These are phyloP conservation scores for Trachelus stipa DNA, from an alignment of 2,888 invertebrate species.

Conservation along the genomic window DNA sequence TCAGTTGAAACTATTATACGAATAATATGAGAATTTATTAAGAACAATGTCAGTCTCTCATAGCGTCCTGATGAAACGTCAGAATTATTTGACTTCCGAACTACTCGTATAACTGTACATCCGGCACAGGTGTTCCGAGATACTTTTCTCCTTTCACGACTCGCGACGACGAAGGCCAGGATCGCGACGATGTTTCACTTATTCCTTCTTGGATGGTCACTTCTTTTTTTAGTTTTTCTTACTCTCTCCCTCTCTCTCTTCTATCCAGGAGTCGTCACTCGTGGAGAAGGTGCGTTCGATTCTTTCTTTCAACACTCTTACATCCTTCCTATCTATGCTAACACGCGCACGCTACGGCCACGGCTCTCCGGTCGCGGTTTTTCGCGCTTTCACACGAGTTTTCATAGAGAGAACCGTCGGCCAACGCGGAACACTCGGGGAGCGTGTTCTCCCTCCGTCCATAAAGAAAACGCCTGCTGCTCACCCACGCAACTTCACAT, in stretches of 20 bases:
- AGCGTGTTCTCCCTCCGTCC: conserved; percentile 30
- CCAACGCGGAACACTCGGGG: conserved; percentile 8
- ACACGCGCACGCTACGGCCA: conserved; percentile 1
- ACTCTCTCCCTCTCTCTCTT: conserved; percentile 1
- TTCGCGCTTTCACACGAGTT: conserved; percentile 8
- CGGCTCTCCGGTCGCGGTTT: neutral
- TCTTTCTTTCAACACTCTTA: neutral
- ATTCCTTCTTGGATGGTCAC: neutral
- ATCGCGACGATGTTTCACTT: neutral
- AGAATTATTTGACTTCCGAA: conserved; percentile 1
- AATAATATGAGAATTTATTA: neutral
- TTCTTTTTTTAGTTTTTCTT: conserved; percentile 6
- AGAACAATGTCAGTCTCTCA: neutral
- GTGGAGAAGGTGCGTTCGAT: neutral
- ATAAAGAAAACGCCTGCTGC: conserved; percentile 38
- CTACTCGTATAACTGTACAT: conserved; percentile 18
- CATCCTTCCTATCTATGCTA: neutral
- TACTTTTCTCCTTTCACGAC: conserved; percentile 9
- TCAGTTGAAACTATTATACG: neutral
- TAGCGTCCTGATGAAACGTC: neutral
- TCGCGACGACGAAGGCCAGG: neutral
- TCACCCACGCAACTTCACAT: conserved; percentile 39
- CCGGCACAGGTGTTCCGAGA: conserved; percentile 21
- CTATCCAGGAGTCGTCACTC: neutral
- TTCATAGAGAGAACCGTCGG: conserved; percentile 14